phyloP scores from a whole-genome alignment of 2,113 vertebrate genomes.

The Eulacestoma nigropectus region DNA sequence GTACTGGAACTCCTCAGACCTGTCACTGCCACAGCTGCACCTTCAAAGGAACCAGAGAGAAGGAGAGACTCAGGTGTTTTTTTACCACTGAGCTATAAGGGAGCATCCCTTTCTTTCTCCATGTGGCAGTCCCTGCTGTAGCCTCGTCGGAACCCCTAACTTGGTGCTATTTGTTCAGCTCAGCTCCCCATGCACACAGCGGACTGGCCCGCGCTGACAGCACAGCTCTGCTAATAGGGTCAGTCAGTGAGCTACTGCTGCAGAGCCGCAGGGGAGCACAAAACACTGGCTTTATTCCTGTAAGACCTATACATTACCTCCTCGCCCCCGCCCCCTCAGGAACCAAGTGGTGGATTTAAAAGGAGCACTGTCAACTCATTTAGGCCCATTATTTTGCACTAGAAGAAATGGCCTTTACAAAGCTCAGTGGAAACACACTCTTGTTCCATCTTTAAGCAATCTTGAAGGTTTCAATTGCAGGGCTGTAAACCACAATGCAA shows the following conservation, averaged over 20 bases:
- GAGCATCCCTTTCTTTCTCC: not conserved
- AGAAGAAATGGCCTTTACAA: conserved; percentile 44
- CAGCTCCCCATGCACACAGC: not conserved
- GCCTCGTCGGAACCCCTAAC: not conserved
- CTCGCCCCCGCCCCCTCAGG: not conserved
- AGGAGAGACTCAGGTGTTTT: not conserved
- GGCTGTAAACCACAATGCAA: conserved; percentile 55
- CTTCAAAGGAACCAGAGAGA: not conserved
- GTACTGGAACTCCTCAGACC: not conserved
- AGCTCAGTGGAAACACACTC: conserved; percentile 21
- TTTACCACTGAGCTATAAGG: not conserved
- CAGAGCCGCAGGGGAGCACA: conserved; percentile 49
- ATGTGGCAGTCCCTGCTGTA: not conserved
- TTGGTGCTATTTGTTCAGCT: not conserved
- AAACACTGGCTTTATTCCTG: conserved; percentile 53
- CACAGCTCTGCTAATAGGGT: conserved; percentile 21
- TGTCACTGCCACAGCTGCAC: not conserved
- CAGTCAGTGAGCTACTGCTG: conserved; percentile 42
- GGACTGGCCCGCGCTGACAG: not conserved
- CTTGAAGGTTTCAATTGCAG: conserved; percentile 47
- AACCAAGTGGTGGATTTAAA: conserved; percentile 36
- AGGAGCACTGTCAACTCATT: conserved; percentile 48
- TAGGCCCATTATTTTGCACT: conserved; percentile 49
- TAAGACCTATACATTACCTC: conserved; percentile 51
- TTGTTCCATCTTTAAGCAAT: conserved; percentile 57